phyloP scores from a whole-genome alignment of 1,140 invertebrate species.

The honey bee (Apis mellifera) region DNA sequence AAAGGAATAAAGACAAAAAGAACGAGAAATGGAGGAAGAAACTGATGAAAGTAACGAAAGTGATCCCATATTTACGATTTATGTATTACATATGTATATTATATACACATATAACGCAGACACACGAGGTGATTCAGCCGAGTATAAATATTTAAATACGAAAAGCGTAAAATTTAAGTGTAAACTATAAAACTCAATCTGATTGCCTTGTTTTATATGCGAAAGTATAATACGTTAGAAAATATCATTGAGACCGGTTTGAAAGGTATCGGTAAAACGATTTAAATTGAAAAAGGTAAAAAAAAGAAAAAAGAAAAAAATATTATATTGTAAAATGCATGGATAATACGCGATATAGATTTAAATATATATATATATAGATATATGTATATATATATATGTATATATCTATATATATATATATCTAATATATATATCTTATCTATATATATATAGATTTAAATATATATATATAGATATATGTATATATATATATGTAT shows the following conservation, averaged over 20 bases:
- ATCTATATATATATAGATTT: background rate
- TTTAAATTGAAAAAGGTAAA: constrained; percentile 67
- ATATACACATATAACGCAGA: constrained; percentile 39
- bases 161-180: constrained; percentile 71
- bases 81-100: constrained; percentile 62
- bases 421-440: too few species aligned
- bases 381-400: constrained; percentile 60
- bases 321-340: constrained; percentile 59
- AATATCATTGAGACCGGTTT: constrained; percentile 75
- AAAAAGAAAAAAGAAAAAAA: constrained; percentile 5
- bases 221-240: constrained; percentile 71
- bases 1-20: too few species aligned
- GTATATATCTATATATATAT: background rate
- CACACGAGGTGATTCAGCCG: constrained; percentile 56
- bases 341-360: constrained; percentile 43
- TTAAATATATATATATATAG: constrained; percentile 49
- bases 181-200: constrained; percentile 79
- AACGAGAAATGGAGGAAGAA: background rate
- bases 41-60: constrained; percentile 50
- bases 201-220: constrained; percentile 82
- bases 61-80: constrained; percentile 69
- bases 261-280: constrained; percentile 60
- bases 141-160: constrained; percentile 56
- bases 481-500: too few species aligned
- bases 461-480: background rate